phyloP scores from a whole-genome alignment of 2,113 vertebrate species.

The Lasiurus cinereus region DNA sequence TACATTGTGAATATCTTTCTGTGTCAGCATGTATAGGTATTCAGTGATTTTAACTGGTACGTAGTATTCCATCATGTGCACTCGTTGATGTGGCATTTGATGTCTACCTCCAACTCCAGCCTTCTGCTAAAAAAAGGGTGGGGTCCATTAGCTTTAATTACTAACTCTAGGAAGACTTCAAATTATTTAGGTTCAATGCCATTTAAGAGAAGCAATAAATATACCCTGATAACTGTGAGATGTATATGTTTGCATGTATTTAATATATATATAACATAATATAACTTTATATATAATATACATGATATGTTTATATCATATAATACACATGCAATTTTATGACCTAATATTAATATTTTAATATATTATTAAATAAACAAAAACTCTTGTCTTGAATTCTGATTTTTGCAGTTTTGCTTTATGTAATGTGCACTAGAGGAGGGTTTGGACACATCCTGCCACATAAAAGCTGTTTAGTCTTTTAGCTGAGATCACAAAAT shows the following conservation, averaged over 20 bases:
- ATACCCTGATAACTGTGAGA: not conserved
- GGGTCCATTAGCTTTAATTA: slow-evolving; percentile 19
- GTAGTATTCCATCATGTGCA: not conserved
- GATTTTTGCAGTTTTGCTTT: not conserved
- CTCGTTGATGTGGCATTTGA: not conserved
- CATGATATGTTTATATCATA: not conserved
- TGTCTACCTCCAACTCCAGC: not conserved
- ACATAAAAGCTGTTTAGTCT: not conserved
- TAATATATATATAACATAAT: not conserved
- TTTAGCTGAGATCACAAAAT: slow-evolving; percentile 35
- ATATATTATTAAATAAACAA: not conserved
- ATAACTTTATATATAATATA: not conserved
- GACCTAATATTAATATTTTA: not conserved
- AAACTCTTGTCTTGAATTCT: not conserved
- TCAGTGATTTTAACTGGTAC: not conserved
- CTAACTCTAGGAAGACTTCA: slow-evolving; percentile 8
- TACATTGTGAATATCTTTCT: not conserved
- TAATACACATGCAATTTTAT: not conserved
- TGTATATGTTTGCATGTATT: not conserved
- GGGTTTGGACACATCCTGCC: not conserved
- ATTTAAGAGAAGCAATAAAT: slow-evolving; percentile 20
- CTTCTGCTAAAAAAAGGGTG: not conserved
- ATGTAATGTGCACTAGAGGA: not conserved
- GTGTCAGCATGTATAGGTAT: not conserved
- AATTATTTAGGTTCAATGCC: not conserved